phyloP scores from a whole-genome alignment of 1,140 invertebrate species.

The Megalonaias nervosa region DNA sequence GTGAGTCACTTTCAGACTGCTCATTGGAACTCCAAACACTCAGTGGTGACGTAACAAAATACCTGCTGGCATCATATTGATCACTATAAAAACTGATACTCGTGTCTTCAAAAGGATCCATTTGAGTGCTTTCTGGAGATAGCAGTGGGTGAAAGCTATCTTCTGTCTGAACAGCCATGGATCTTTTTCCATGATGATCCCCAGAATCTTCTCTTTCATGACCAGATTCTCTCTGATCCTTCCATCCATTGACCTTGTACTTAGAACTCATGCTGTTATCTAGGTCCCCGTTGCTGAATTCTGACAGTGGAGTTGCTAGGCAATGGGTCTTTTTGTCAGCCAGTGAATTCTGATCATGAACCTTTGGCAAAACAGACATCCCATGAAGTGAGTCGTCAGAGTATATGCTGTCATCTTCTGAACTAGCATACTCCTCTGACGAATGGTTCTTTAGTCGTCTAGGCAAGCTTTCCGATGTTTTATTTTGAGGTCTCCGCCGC shows the following conservation, averaged over 20 bases:
- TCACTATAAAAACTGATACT: neutral
- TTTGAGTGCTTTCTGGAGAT: neutral
- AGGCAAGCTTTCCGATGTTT: conserved; percentile 26
- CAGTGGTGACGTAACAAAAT: conserved; percentile 44
- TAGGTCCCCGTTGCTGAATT: neutral
- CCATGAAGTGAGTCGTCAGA: conserved; percentile 55
- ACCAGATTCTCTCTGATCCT: neutral
- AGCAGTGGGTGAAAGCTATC: conserved; percentile 2
- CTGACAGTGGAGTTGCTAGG: neutral
- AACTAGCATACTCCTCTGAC: conserved; percentile 64
- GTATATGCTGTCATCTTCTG: conserved; percentile 61
- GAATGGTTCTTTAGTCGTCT: conserved; percentile 45
- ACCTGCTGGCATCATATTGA: neutral
- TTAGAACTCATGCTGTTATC: neutral
- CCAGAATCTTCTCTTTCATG: neutral
- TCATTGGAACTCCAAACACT: conserved; percentile 56
- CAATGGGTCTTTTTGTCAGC: neutral
- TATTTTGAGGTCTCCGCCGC: conserved; percentile 37
- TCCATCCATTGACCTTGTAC: neutral
- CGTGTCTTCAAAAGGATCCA: neutral
- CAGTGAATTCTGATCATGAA: neutral
- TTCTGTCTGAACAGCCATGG: neutral
- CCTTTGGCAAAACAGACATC: neutral
- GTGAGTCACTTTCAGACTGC: conserved; percentile 32
- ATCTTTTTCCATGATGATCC: neutral